phyloP scores from a whole-genome alignment of 2,797 vertebrate species.

The Silurus lanzhouensis region DNA sequence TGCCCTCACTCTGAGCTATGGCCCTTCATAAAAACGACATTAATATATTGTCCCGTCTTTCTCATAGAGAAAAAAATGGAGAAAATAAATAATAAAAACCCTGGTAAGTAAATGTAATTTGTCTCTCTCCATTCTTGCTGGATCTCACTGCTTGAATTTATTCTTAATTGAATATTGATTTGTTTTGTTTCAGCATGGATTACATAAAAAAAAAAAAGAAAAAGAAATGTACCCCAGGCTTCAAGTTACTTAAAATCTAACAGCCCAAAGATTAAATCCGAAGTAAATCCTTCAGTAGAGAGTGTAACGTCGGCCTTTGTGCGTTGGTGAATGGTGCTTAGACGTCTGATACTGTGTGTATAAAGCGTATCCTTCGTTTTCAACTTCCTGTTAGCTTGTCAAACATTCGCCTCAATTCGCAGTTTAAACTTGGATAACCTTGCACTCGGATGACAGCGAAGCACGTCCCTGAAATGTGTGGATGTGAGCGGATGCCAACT shows the following conservation, averaged over 20 bases:
- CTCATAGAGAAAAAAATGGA: constrained; percentile 42
- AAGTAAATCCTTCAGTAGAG: neutral
- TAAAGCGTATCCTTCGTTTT: neutral
- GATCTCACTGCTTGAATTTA: constrained; percentile 55
- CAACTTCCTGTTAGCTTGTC: constrained; percentile 21
- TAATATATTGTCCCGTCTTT: constrained; percentile 52
- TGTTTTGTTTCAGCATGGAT: constrained; percentile 64
- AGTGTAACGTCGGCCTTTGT: neutral
- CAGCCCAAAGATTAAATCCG: constrained; percentile 11
- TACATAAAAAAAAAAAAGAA: constrained; percentile 45
- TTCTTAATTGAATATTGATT: constrained; percentile 74
- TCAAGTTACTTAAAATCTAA: constrained; percentile 41
- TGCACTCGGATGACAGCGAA: constrained; percentile 17
- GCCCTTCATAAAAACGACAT: constrained; percentile 56
- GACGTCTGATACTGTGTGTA: neutral
- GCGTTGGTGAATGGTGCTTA: neutral
- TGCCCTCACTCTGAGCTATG: constrained; percentile 55
- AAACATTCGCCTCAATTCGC: constrained; percentile 27
- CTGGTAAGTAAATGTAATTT: constrained; percentile 62
- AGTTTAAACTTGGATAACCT: constrained; percentile 31
- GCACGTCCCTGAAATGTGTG: neutral
- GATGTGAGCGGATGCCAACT: constrained; percentile 28
- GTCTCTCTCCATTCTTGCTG: constrained; percentile 42
- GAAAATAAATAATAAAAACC: neutral
- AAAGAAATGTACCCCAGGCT: neutral